Evolutionary conservation across 2,888 invertebrate genomes (phyloP), one percentile per base, ranked within the genome.

Genomic region (Kuschelorhynchus macadamiae): DNA sequence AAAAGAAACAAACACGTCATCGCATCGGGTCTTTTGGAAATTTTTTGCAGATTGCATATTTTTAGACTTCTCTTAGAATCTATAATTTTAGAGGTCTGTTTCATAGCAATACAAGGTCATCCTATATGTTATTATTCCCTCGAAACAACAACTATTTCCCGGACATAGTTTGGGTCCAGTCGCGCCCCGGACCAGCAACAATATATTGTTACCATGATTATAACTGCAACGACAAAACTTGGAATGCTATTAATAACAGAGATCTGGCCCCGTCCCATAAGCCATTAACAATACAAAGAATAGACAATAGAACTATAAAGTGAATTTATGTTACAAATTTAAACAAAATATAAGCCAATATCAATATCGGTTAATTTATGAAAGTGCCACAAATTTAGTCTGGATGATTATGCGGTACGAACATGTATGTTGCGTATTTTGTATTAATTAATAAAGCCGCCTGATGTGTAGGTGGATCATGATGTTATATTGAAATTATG

Each of bases 361-460:
- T 80, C 81, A 80, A 81, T 81, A 81, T 80, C 81, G 77, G 79
- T 78, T 81, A 81, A 82, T 82, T 82, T 82, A 82, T 81, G 80
- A 81, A 80, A 81, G 80, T 80, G 80, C 79, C 79, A 79, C 81
- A 79, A 81, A 81, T 81, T 81, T 81, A 80, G 81, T 80, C 77
- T 80, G n/a, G n/a, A n/a, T n/a, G n/a, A n/a, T n/a, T n/a, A n/a
- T n/a, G n/a, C n/a, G n/a, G n/a, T n/a, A n/a, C n/a, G n/a, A n/a
- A n/a, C n/a, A n/a, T n/a, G n/a, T n/a, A n/a, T n/a, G 25, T 25
- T 25, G 78, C 81, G 79, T 81, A 80, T 81, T 81, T 79, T 79
- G 79, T 79, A 80, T 80, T 80, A 81, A 81, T 81, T 82, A 81
- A 81, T 82, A 81, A 81, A 81, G 78, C 80, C 77, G 75, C 78